Base-by-base conservation (phyloP, 2,113 vertebrate genomes). In the Oostethus manadensis region DNA sequence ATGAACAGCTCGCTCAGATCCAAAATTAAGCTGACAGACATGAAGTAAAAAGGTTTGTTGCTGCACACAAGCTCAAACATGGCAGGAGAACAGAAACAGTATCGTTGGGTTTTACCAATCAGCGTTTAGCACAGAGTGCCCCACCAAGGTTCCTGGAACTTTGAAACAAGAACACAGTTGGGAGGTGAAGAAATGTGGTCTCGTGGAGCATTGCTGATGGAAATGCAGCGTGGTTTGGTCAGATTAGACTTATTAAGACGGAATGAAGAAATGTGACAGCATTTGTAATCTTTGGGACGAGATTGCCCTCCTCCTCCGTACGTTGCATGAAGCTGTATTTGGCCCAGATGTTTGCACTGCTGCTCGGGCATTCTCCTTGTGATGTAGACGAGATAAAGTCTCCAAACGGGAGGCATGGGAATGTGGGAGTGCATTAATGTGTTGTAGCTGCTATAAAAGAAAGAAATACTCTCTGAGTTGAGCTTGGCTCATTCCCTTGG, bases 281-380 rank as follows among this genome's bases (percentile, higher is more conserved):
- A 62, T 56, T 22, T 54, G 40, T 45, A 18, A 57, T 47, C 16
- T 60, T 59, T 60, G 48, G 43, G 29, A 0, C 15, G 16, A 60
- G 10, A 35, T 57, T 45, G 47, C 17, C 23, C 55, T 6, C 40
- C 23, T 44, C 40, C 16, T 17, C 1, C 17, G 13, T 62, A 47
- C 55, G 66, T 46, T 23, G 20, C 1, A 10, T 51, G 49, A 40
- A 48, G 58, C 56, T 56, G 45, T 53, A 55, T 56, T 15, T 57
- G 38, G 67, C 56, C 44, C 64, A 71, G 61, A 63, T 76, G 59
- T 79, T 77, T 73, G 58, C 51, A 48, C 58, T 51, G 10, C 47
- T 64, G 21, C 73, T 74, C 58, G 43, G 59, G 51, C 33, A 67
- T 68, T 75, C 61, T 58, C 70, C 20, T 26, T 75, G 47, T 69